Evolutionary conservation across 2,113 vertebrate species (phyloP), one percentile per base, ranked within the genome.

Genomic region (Ceyx cyanopectus): DNA sequence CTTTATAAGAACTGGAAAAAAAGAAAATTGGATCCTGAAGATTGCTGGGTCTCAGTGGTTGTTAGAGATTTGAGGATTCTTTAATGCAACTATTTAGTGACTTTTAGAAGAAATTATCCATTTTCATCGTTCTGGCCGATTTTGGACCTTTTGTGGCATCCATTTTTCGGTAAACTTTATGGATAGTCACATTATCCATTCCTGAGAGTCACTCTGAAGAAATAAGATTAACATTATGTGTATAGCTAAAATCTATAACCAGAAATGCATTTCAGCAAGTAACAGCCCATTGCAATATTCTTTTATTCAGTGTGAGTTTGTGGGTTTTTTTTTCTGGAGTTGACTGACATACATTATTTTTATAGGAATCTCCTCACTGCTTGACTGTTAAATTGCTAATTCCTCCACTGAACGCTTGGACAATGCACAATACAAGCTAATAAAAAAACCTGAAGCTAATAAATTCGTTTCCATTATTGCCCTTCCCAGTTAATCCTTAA

Each of bases 81-180:
- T 56, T 17, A 86, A 50, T 73, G 9, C 17, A 61, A 1, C 17
- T 74, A 10, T 32, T 65, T 7, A 12, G 43, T 61, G 27, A 76
- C 62, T 65, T 43, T 20, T 9, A 56, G 17, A 53, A 27, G 9
- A 56, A 56, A n/a, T 56, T 30, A 56, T 0, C 1, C 1, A 3
- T 75, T 92, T 70, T 63, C 34, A 14, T 60, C 84, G 61, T 3
- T 54, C 77, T 20, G 19, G 21, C 15, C 21, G 40, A 14, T 69
- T 92, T 54, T 81, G 8, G 73, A 23, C 19, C 16, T 20, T 43
- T 72, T 0, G 1, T 60, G 23, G 3, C 40, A 40, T 60, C 37
- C 56, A 57, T 53, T 60, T 69, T 75, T 40, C 51, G 65, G 68
- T 40, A 32, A 67, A 40, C 7, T 79, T 17, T 50, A 63, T 41